Evolutionary conservation across 2,888 invertebrate species (phyloP), one percentile per base, ranked within the genome.

Genomic region (Ophonus ardosiacus): DNA sequence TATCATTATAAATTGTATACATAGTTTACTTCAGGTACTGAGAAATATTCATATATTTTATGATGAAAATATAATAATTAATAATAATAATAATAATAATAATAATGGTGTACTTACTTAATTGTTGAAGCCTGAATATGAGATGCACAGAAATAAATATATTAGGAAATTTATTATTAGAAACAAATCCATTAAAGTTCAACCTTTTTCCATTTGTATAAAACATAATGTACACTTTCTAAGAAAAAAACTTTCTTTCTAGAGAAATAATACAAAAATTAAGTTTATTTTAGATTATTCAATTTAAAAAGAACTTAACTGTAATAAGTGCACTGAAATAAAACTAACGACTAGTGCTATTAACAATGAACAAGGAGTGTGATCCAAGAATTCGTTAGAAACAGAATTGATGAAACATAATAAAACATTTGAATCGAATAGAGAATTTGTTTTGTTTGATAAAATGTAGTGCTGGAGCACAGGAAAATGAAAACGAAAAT

Each of bases 201-300:
- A 85, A 85, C 85, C 80, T 85, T 85, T 80, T 76, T 65, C 85
- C 85, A 85, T 80, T 85, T 85, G 85, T 80, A 83, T 76, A 83
- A 83, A 83, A 81, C 81, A 81, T 68, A 81, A 81, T 81, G 71
- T 81, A 81, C 81, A 81, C 81, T 81, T 81, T 68, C 71, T 43
- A 81, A 81, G 61, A 61, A 81, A 81, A 57, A 71, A 81, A 56
- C 68, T 81, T 71, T 71, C 71, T 80, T 81, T 68, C 65, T 81
- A 81, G 71, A 81, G 71, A 81, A 81, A 81, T 68, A 81, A 81
- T 81, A 81, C 81, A 81, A 81, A 81, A 81, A 81, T 59, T 59
- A 68, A 68, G 61, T 65, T 51, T 68, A 61, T 61, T 63, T 51
- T 81, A 81, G 51, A 65, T 74, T 13, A 81, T 40, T 81, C 57